phyloP scores from a whole-genome alignment of 2,113 vertebrate species.

The Brachyistius frenatus region DNA sequence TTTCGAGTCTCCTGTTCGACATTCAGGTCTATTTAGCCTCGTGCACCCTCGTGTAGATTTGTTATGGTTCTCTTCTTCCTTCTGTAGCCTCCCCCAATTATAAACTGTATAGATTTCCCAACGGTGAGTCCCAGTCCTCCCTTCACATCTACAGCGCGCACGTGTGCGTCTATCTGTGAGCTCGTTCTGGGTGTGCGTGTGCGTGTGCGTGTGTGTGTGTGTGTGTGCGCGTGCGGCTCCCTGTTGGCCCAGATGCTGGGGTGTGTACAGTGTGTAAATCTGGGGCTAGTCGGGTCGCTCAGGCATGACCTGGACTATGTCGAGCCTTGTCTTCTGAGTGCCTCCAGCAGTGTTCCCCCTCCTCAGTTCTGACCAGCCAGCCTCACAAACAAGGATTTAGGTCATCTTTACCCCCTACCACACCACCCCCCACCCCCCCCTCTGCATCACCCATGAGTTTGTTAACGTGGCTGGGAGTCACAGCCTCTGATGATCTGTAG shows the following conservation, averaged over 20 bases:
- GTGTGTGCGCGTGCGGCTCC: conserved; percentile 40
- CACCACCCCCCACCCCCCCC: background rate
- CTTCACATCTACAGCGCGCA: conserved; percentile 61
- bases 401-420: conserved; percentile 64
- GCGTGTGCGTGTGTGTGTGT: conserved; percentile 22
- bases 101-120: conserved; percentile 80
- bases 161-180: conserved; percentile 34
- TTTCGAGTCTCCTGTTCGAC: conserved; percentile 54
- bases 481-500: conserved; percentile 31
- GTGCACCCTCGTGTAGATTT: conserved; percentile 74
- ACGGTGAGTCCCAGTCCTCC: conserved; percentile 73
- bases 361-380: conserved; percentile 67
- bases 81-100: conserved; percentile 78
- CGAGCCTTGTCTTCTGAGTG: conserved; percentile 74
- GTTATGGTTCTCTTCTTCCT: conserved; percentile 77
- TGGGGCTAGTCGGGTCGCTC: conserved; percentile 77
- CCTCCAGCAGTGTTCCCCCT: conserved; percentile 75
- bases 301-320: conserved; percentile 80
- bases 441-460: conserved; percentile 45
- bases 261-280: conserved; percentile 82
- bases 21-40: conserved; percentile 73
- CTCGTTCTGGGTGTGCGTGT: background rate
- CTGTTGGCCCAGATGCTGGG: conserved; percentile 75
- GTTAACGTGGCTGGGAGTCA: conserved; percentile 55
- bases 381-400: conserved; percentile 80